Evolutionary conservation across 2,888 invertebrate genomes (phyloP), one percentile per base, ranked within the genome.

Genomic region (Heteropelma amictum): DNA sequence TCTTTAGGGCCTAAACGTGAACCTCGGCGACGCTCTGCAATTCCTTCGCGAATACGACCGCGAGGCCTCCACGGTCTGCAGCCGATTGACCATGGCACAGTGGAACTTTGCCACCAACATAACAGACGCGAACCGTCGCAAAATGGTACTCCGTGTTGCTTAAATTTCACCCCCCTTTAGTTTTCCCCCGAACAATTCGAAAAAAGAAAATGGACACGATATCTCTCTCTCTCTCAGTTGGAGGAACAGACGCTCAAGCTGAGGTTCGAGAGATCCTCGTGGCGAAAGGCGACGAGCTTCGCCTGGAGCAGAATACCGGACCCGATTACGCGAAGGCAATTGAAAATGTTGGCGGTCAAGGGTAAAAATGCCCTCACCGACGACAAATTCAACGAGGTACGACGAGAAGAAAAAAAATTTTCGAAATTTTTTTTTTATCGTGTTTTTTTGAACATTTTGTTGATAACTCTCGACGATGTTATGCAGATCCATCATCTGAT

Each of bases 51-150:
- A 95, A 85, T 95, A 93, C 81, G 94, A 95, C 82, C 90, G 92
- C 19, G 94, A 95, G 87, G 95, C 94, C 0, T 92, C 94, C 0
- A 91, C 91, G 49, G 93, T 94, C 91, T 95, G 95, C 84, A 94
- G 93, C 84, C 91, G 91, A 76, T 93, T 95, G 1, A 93, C 92
- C 56, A 92, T 92, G 78, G 92, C 94, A 0, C 94, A 94, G 84
- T 95, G 95, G 95, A 92, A 92, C 67, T 95, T 93, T 84, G 93
- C 94, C 5, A 95, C 95, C 4, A 95, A 95, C 86, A 93, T 94
- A 77, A 95, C 95, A 0, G 94, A 95, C 60, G 88, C 89, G 76
- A 95, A 94, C 88, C 92, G 93, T 2, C 90, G 94, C 1, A 90
- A 92, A 60, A 95, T 95, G 94, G 91, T 90, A 79, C 77, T 64